Evolutionary conservation across 2,113 vertebrate genomes (phyloP).

Genomic region (Hystrix cristata): DNA sequence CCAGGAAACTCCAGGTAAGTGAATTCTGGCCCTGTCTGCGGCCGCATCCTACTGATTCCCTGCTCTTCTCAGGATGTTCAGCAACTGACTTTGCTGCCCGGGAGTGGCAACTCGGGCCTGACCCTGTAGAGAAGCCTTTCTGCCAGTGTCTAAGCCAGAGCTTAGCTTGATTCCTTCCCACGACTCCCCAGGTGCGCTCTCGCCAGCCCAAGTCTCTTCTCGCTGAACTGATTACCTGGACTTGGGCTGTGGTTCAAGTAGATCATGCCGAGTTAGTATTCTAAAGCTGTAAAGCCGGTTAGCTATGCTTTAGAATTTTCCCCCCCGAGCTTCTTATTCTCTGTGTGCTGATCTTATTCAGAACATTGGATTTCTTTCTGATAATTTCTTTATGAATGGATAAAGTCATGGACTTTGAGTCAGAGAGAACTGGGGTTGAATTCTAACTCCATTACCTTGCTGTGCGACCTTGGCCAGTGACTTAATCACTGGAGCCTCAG

Average conservation of each 20-base stretch:
- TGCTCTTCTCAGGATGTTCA: background rate
- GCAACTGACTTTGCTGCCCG: background rate
- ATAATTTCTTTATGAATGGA: conserved; percentile 64
- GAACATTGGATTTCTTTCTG: conserved; percentile 51
- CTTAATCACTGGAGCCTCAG: background rate
- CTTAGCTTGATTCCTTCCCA: conserved; percentile 40
- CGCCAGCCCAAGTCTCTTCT: conserved; percentile 8
- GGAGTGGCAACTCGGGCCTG: background rate
- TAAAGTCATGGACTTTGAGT: conserved; percentile 54
- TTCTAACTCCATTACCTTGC: background rate
- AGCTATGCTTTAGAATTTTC: background rate
- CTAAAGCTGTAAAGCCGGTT: conserved; percentile 69
- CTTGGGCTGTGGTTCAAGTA: background rate
- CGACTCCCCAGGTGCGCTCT: background rate
- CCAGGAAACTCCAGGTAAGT: background rate
- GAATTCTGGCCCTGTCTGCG: conserved; percentile 19
- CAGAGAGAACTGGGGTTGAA: background rate
- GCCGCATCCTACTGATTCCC: background rate
- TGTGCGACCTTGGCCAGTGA: background rate
- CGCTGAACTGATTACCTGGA: conserved; percentile 11
- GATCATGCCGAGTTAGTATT: conserved; percentile 59
- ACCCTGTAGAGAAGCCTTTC: background rate
- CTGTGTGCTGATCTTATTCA: conserved; percentile 29
- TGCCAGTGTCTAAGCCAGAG: conserved; percentile 39
- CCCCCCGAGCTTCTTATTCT: conserved; percentile 32